Base-by-base conservation (phyloP, 2,888 invertebrate genomes). In the Agonopterix alstromeriana region DNA sequence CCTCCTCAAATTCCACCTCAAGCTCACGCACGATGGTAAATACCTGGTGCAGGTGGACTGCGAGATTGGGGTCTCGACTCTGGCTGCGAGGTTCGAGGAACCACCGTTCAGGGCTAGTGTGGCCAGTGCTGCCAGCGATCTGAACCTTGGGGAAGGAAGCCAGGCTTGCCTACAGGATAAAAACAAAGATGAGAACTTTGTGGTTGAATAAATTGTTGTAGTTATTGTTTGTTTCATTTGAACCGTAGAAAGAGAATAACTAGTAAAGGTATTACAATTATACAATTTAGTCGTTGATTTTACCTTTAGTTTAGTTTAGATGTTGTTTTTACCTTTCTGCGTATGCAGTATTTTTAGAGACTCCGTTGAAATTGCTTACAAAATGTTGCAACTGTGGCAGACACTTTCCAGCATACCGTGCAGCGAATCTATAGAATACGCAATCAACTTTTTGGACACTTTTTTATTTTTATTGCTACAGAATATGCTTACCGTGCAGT, bases 1-100 rank as follows among this genome's bases (percentile, higher is more conserved):
- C 0, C 64, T 82, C 0, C 60, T 81, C 3, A 76, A 70, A 45
- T 81, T 82, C 51, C 72, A 74, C 40, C 51, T 86, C 49, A 84
- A 82, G 46, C 47, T 84, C 8, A 10, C 81, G 0, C 50, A 63
- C 0, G 55, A 66, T 0, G 77, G 75, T 0, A 68, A 66, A 47
- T 85, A 65, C 47, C 61, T 86, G 1, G 50, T 85, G 40, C 63
- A 82, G 61, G 61, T 73, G 53, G 83, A 85, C 52, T 86, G 86
- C 12, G 10, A 57, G 17, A 59, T 70, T 0, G 77, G 75, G 0
- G 65, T 70, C n/a, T 58, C 61, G 0, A 64, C 73, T 0, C 54
- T 79, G 2, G 60, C 65, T 2, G 61, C 61, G 0, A 55, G 65
- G 1, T 43, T 51, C 3, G 53, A 63, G 2, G 49, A 49, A 0